These are phyloP conservation scores for Poicephalus meyeri DNA, from an alignment of 2,113 vertebrate genomes.

Conservation along the genomic window DNA sequence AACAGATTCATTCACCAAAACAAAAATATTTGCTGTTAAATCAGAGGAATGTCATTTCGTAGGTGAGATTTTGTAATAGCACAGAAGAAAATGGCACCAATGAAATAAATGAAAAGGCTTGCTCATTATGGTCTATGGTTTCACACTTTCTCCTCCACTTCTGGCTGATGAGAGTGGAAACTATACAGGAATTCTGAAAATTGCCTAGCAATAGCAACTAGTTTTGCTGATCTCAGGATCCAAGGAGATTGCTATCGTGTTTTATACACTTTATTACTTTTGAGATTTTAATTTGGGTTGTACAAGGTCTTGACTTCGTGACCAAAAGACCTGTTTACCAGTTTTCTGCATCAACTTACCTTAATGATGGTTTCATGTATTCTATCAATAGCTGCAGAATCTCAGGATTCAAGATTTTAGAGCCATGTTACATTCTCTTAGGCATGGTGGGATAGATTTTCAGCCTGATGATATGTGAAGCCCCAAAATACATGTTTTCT, in stretches of 20 bases:
- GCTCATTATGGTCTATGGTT: not conserved
- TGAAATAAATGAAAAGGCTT: not conserved
- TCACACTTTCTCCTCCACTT: not conserved
- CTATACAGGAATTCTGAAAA: not conserved
- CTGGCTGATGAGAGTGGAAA: not conserved
- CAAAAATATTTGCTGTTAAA: not conserved
- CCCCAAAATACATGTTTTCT: rapidly evolving
- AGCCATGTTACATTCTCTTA: not conserved
- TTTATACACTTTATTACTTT: not conserved
- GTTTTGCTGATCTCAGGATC: not conserved
- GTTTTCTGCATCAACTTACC: not conserved
- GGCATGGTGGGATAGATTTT: not conserved
- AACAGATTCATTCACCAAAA: not conserved
- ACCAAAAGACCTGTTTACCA: not conserved
- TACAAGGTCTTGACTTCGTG: not conserved
- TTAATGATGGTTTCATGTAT: not conserved
- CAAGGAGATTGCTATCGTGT: not conserved
- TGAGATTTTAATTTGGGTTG: not conserved
- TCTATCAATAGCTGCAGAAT: not conserved
- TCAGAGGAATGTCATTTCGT: not conserved
- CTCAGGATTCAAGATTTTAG: not conserved
- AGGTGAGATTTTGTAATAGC: not conserved
- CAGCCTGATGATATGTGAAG: not conserved
- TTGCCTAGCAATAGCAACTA: not conserved
- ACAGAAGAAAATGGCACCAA: not conserved